phyloP scores from a whole-genome alignment of 2,888 invertebrate species.

The Dendrolimus pini region DNA sequence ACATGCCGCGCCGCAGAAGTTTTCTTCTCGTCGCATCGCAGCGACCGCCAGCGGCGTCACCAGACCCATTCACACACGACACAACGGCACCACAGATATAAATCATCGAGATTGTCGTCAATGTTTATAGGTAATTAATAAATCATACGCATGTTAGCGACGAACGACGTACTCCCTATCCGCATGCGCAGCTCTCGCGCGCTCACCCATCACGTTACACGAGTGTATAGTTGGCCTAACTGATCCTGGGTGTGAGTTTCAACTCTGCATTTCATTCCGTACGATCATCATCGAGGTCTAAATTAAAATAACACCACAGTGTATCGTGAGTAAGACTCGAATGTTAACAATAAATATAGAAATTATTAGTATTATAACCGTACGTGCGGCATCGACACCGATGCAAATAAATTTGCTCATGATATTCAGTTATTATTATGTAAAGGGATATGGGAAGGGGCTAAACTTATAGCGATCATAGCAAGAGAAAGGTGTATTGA shows the following conservation, averaged over 20 bases:
- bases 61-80: constrained; percentile 27
- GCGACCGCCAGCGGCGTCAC: constrained; percentile 22
- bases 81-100: constrained; percentile 39
- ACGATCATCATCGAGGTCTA: constrained; percentile 22
- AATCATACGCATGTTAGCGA: constrained; percentile 35
- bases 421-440: neutral
- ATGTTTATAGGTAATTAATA: constrained; percentile 59
- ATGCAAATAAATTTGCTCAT: neutral
- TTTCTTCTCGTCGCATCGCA: neutral
- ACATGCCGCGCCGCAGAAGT: constrained; percentile 19
- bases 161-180: constrained; percentile 9
- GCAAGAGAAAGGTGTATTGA: neutral
- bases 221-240: constrained; percentile 45
- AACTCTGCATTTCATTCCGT: constrained; percentile 22
- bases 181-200: constrained; percentile 9
- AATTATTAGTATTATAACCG: constrained; percentile 25
- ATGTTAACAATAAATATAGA: constrained; percentile 29
- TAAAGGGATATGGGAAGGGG: neutral
- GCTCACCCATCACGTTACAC: constrained; percentile 17
- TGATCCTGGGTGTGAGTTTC: constrained; percentile 29
- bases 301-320: constrained; percentile 25
- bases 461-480: neutral
- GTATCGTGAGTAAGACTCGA: constrained; percentile 29
- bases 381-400: constrained; percentile 8
- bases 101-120: constrained; percentile 54